A percentile compares a stretch with the other conserved stretches of the same genome.
These are phyloP conservation scores for Rutpela maculata DNA, from an alignment of 2,888 invertebrate genomes.

Conservation along the genomic window DNA sequence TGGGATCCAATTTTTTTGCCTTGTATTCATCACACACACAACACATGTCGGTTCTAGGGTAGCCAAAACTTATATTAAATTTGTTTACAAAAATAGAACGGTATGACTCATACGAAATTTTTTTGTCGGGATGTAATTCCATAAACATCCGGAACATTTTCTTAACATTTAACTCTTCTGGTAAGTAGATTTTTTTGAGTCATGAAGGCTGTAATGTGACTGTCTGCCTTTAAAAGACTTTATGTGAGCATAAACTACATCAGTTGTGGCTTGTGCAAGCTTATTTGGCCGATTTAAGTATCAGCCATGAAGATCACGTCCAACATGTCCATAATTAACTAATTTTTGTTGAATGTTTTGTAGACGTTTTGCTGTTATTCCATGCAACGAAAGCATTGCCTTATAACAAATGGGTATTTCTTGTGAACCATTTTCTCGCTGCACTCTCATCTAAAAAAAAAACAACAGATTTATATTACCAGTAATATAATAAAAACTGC, in stretches of 20 bases:
- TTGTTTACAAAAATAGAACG: conserved; percentile 55
- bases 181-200: conserved; percentile 20
- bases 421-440: conserved; percentile 5
- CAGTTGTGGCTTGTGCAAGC: conserved; percentile 1
- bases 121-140: conserved; percentile 41
- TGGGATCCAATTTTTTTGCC: conserved; percentile 19
- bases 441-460: neutral
- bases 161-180: conserved; percentile 65
- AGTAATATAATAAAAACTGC: neutral
- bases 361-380: neutral
- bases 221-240: conserved; percentile 35
- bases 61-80: conserved; percentile 62
- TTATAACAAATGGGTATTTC: conserved; percentile 8
- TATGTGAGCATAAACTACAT: conserved; percentile 23
- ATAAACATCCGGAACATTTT: conserved; percentile 55
- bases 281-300: neutral
- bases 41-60: conserved; percentile 61
- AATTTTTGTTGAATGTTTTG: neutral
- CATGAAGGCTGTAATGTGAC: conserved; percentile 33
- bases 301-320: neutral
- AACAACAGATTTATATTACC: too few species aligned
- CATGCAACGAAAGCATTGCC: neutral
- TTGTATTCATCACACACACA: conserved; percentile 54
- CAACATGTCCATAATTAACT: neutral
- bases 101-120: conserved; percentile 58